Evolutionary conservation across 2,113 vertebrate genomes (phyloP).

Genomic region (Gambusia affinis): DNA sequence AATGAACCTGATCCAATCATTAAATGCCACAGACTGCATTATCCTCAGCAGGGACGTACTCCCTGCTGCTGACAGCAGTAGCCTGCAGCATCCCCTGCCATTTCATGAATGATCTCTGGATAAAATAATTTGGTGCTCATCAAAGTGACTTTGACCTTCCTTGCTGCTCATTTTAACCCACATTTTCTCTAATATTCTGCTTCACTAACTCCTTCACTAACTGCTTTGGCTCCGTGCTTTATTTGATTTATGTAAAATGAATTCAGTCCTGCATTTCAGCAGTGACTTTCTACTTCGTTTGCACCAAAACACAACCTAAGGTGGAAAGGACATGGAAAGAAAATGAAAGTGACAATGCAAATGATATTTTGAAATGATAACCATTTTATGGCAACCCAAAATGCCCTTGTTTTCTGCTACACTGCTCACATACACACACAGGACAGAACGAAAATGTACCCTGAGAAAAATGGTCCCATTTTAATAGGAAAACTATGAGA

Average conservation of each 20-base stretch:
- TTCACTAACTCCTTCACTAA: not conserved
- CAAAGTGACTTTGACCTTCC: not conserved
- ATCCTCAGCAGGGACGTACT: not conserved
- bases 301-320: not conserved
- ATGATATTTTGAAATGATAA: not conserved
- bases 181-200: not conserved
- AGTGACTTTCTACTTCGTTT: not conserved
- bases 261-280: not conserved
- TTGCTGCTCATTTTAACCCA: not conserved
- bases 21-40: not conserved
- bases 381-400: not conserved
- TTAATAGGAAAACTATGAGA: no score
- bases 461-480: not conserved
- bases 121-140: not conserved
- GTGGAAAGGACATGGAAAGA: not conserved
- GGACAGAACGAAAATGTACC: not conserved
- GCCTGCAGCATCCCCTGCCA: not conserved
- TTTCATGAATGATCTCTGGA: conserved; percentile 2
- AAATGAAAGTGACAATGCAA: not conserved
- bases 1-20: not conserved
- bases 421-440: not conserved
- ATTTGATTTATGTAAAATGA: not conserved
- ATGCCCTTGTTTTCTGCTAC: not conserved
- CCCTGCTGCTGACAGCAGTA: not conserved
- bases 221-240: not conserved